Percentiles rank a stretch among this genome's conserved stretches.
Evolutionary conservation across 2,797 vertebrate genomes (phyloP).

Genomic region (Tolypeutes matacus): DNA sequence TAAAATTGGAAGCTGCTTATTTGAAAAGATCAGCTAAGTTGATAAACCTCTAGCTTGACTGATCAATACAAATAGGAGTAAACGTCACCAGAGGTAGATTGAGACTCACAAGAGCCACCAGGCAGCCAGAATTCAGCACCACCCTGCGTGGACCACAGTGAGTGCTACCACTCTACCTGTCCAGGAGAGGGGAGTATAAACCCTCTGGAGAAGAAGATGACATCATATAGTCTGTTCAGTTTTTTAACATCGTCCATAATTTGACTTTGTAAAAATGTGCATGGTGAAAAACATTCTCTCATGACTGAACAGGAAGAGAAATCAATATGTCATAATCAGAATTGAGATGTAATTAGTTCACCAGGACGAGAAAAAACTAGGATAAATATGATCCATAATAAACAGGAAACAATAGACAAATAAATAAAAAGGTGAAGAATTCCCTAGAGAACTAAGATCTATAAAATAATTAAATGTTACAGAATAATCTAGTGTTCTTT

Average conservation of each 20-base stretch:
- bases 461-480: background rate
- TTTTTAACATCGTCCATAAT: background rate
- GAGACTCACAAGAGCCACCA: no score
- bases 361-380: background rate
- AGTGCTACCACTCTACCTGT: background rate
- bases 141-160: background rate
- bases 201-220: background rate
- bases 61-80: no score
- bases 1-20: no score
- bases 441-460: background rate
- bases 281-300: background rate
- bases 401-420: background rate
- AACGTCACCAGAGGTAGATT: background rate
- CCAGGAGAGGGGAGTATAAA: background rate
- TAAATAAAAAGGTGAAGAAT: background rate
- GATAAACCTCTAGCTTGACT: no score
- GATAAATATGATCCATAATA: background rate
- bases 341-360: background rate
- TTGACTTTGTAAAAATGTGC: background rate
- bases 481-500: background rate
- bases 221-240: background rate
- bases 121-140: background rate
- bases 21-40: no score
- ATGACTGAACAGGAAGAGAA: background rate
- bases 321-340: background rate